Conservation (phyloP, 2,888 invertebrate species). For the Andrena hattorfiana region DNA sequence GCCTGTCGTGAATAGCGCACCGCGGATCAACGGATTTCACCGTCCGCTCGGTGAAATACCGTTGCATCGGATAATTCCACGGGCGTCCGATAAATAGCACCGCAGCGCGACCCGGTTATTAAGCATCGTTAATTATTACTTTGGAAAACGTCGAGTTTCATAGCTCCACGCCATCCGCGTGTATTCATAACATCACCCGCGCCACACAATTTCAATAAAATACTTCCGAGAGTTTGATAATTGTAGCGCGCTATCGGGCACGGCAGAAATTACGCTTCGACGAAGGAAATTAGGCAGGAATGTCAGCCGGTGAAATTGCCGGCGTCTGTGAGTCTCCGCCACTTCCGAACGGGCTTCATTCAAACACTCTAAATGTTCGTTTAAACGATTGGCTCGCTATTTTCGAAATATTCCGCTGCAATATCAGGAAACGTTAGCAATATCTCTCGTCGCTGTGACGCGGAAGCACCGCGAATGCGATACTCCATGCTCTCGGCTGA, state of each 20-base stretch:
- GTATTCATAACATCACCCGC: background rate
- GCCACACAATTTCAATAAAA: constrained; percentile 7
- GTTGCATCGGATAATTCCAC: constrained; percentile 1
- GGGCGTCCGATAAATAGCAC: background rate
- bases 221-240: constrained; percentile 16
- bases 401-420: background rate
- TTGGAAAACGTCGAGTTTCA: background rate
- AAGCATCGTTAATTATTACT: constrained; percentile 38
- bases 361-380: background rate
- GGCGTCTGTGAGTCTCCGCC: background rate
- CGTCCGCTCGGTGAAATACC: background rate
- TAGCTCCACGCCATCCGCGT: background rate
- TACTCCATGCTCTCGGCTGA: constrained; percentile 44
- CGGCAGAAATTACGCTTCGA: background rate
- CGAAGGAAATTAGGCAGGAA: constrained; percentile 26
- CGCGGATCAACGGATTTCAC: constrained; percentile 14
- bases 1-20: constrained; percentile 34
- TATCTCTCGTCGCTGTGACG: background rate
- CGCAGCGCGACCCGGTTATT: constrained; percentile 7
- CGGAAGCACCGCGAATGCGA: constrained; percentile 34
- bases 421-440: constrained; percentile 35
- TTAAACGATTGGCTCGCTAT: background rate
- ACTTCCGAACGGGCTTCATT: background rate
- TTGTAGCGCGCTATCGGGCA: background rate
- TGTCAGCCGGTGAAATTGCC: background rate